Base-by-base conservation (phyloP, 2,797 vertebrate species). In the Ispidina lecontei region DNA sequence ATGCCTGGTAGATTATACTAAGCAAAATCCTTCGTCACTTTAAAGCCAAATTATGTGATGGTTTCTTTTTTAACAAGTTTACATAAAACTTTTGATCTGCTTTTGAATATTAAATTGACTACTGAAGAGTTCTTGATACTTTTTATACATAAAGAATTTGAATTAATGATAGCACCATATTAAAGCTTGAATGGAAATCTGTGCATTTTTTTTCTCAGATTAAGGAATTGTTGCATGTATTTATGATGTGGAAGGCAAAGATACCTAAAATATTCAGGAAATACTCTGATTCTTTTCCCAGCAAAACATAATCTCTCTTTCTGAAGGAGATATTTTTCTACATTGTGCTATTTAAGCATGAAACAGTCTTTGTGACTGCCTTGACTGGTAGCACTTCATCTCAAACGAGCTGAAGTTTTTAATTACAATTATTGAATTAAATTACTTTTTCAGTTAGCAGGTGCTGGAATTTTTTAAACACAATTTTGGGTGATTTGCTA, bases 81-180 rank as follows among this genome's bases (percentile, higher is more conserved):
- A 93, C 76, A 73, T 83, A 70, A 69, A 95, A 87, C 54, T 90
- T 1, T 85, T 89, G 77, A 67, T 96, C 71, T 91, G 31, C 17
- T 94, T 95, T 95, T 91, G 49, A 88, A 69, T 92, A 65, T 86
- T 90, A 55, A 89, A 90, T 93, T 91, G 80, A 93, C 95, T 95
- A 93, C 93, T 93, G 86, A 95, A 82, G 63, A 83, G 37, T 85
- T 87, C 77, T 90, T 81, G 19, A 76, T 93, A 68, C 72, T 79
- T 95, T 89, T 89, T 92, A 64, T 87, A 84, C 39, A 14, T 46
- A 67, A 15, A 68, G 14, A 64, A 77, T 91, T 92, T 81, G 41
- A 91, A 78, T 82, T 84, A 67, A 74, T 59, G n/a, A 41, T 72
- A 69, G 78, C 69, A 67, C 55, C 18, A 0, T 89, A 39, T 87